Evolutionary conservation across 2,888 invertebrate genomes (phyloP), one percentile per base, ranked within the genome.

Genomic region (Notodonta ziczac): DNA sequence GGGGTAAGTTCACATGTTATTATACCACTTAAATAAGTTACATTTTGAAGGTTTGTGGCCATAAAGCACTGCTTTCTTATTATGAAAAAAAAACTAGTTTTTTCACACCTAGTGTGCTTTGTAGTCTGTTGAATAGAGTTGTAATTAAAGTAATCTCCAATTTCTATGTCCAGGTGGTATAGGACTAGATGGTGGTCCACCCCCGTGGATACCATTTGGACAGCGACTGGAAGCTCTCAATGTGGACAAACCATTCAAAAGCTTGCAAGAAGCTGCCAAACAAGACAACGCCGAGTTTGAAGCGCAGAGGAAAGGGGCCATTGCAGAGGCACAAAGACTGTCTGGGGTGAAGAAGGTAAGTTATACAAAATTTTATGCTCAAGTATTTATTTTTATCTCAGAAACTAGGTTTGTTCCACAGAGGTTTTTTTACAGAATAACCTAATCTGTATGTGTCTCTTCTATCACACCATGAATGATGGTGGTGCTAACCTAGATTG

Each of bases 181-280:
- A 60, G 94, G 94, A 8, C 95, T 94, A 61, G 96, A 97, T 74
- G 97, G 97, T 67, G 97, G 97, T 0, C 98, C 98, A 2, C 98
- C 97, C 52, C 96, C 97, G 50, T 98, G 98, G 98, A 97, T 98
- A 74, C 96, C 98, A 46, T 98, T 98, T 91, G 98, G 98, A 0
- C 96, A 97, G 78, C 96, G 95, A 79, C 94, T 97, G 60, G 93
- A 96, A 74, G 94, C 94, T 58, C 86, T 94, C 6, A 87, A 94
- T 39, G 90, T 94, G 51, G 95, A 96, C 66, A 95, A 95, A 71
- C 95, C 95, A 76, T 97, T 97, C 67, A 97, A 97, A 82, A 96
- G 97, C 63, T 84, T 97, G 39, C 93, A 93, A 63, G 94, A 93
- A 57, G 94, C 94, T 58, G 89, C 91, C 10, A 95, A 95, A 82